Evolutionary conservation across 2,113 vertebrate genomes (phyloP).

Genomic region (Electrona antarctica): DNA sequence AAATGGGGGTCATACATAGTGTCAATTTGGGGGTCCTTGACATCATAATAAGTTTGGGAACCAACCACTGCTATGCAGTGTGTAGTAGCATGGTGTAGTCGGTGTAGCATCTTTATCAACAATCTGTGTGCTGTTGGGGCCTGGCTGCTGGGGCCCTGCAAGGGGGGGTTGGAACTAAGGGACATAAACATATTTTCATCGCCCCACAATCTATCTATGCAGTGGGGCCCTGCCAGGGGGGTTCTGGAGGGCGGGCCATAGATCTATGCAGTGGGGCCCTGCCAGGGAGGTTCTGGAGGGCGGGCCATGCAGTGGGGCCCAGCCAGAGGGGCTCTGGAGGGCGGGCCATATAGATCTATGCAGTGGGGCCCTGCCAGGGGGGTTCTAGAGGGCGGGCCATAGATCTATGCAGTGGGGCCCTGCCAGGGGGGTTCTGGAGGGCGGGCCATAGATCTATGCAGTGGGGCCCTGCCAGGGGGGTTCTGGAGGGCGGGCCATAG

Average conservation of each 20-base stretch:
- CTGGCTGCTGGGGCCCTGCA: constrained; percentile 24
- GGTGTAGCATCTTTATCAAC: too few relatives aligned
- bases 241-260: too few relatives aligned
- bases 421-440: constrained; percentile 22
- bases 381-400: too few relatives aligned
- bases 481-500: neutral
- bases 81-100: too few relatives aligned
- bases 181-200: too few relatives aligned
- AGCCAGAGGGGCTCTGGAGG: neutral
- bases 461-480: constrained; percentile 11
- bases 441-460: too few relatives aligned
- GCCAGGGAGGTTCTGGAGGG: neutral
- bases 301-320: constrained; percentile 7
- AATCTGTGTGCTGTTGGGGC: too few relatives aligned
- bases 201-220: too few relatives aligned
- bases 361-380: constrained; percentile 34
- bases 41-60: too few relatives aligned
- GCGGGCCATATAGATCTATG: neutral
- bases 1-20: too few relatives aligned
- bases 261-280: constrained; percentile 7
- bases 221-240: constrained; percentile 34
- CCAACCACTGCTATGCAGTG: too few relatives aligned
- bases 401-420: constrained; percentile 4
- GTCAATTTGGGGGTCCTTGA: too few relatives aligned
- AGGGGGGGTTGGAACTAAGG: constrained; percentile 8